Evolutionary conservation across 2,888 invertebrate species (phyloP), one percentile per base, ranked within the genome.

Genomic region (Trichopoda pennipes): DNA sequence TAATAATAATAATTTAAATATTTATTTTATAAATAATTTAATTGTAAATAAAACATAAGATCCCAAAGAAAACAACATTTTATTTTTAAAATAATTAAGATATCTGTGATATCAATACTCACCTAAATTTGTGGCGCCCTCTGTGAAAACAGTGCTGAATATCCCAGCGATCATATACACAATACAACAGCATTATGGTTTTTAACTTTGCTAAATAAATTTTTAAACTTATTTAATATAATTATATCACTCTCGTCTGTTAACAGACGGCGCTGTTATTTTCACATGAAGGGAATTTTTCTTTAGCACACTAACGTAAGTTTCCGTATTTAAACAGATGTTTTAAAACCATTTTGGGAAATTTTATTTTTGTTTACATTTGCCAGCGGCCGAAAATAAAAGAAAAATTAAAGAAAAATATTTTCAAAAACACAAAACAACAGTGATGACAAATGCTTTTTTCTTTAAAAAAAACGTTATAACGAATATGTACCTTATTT

Each of bases 271-370:
- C 73, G 69, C 44, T 23, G 0, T 16, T 1, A 14, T 28, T 19
- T n/a, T 47, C 32, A 16, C 14, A 51, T 1, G 4, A 7, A 10
- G 21, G 44, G 19, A 58, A 44, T 19, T 49, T 49, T 49, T 17
- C 8, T 38, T 49, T n/a, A 9, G 17, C 53, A 19, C 49, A 38
- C 16, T 16, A 21, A 23, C 19, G 23, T 7, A 21, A 19, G 1
- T 23, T 16, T 56, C n/a, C 28, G 19, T 17, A 44, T 56, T 32
- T 74, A 68, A 88, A 86, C 88, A 87, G 84, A 87, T 87, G 87
- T 85, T 88, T 83, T 83, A 76, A 85, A 68, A 44, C 86, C 88
- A 88, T 86, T 88, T 88, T 87, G 88, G 88, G 87, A 88, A 86
- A 86, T 88, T 88, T 87, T 80, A 74, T 74, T 78, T 81, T 84